Evolutionary conservation across 2,888 invertebrate genomes (phyloP), one percentile per base, ranked within the genome.

Genomic region (Chalcosyrphus nemorum): DNA sequence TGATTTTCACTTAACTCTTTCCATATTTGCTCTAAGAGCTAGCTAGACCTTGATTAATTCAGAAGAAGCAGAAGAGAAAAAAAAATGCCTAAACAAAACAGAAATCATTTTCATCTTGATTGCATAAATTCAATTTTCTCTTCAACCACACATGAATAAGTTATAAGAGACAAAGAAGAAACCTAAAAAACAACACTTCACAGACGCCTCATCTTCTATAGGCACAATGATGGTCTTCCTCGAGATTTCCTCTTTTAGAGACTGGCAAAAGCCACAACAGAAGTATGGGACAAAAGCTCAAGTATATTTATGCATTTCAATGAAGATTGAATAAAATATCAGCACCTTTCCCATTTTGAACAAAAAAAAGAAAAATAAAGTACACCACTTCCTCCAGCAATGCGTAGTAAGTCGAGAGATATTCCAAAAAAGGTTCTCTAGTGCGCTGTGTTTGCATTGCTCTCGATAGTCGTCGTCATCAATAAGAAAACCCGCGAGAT

Each of bases 261-360:
- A 68, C 70, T 75, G 81, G 81, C 75, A 45, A 81, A 81, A 75
- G 45, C 52, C 61, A 50, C 38, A 38, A 45, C 19, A 61, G 56
- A 81, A 65, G 66, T 80, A 38, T 68, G 54, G 50, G 47, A 72
- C 57, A 76, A 71, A n/a, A 71, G 52, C 56, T 72, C 32, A 50
- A 38, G 24, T 77, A 45, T 74, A 45, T 76, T 65, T 71, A 77
- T 81, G 81, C 57, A 81, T 77, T 17, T 76, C 59, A 70, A 81
- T 76, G 75, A 63, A 38, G 56, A 74, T 74, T 74, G 80, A 80
- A 80, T 68, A 80, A 80, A 61, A 80, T 80, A 80, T 74, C 21
- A 27, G 11, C 57, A 72, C 70, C 61, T 77, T 72, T 72, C 45
- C 24, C 35, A 27, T 29, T 17, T n/a, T 41, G 5, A 19, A 27